Percentiles rank a stretch among this genome's conserved stretches.
These are phyloP conservation scores for Drosophila subquinaria DNA, from an alignment of 2,888 invertebrate genomes.

Conservation along the genomic window DNA sequence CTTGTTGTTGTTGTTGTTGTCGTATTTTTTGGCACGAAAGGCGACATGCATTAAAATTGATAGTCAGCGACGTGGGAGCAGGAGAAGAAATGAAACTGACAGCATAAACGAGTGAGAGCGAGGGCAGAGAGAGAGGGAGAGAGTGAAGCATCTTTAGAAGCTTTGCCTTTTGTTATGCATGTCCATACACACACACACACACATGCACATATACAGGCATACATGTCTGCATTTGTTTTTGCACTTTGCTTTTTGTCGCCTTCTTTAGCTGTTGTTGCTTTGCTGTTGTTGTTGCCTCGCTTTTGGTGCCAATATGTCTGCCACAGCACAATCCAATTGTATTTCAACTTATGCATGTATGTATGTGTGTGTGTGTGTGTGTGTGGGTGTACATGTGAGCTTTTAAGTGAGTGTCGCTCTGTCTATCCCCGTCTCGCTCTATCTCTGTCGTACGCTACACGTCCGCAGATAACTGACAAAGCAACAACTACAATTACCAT, in stretches of 20 bases:
- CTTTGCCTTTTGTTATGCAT: slow-evolving; percentile 40
- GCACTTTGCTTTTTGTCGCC: slow-evolving; percentile 55
- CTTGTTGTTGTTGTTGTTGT: slow-evolving; percentile 25
- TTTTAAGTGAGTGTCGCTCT: slow-evolving; percentile 37
- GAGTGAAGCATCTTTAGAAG: slow-evolving; percentile 47
- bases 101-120: slow-evolving; percentile 20
- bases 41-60: slow-evolving; percentile 65
- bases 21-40: slow-evolving; percentile 57
- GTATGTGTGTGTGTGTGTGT: slow-evolving; percentile 1
- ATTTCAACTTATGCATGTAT: slow-evolving; percentile 19
- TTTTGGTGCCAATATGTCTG: slow-evolving; percentile 60
- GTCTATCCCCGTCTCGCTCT: slow-evolving; percentile 16
- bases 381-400: slow-evolving; percentile 22
- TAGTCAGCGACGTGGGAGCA: slow-evolving; percentile 42
- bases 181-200: slow-evolving; percentile 8
- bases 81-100: slow-evolving; percentile 57
- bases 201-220: not conserved
- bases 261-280: slow-evolving; percentile 37
- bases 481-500: slow-evolving; percentile 43
- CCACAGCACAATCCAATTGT: slow-evolving; percentile 55
- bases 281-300: slow-evolving; percentile 29
- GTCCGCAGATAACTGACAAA: slow-evolving; percentile 39
- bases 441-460: slow-evolving; percentile 11
- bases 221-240: slow-evolving; percentile 29
- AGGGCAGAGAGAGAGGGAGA: slow-evolving; percentile 7